These are phyloP conservation scores for Torymus aiolomorphi DNA, from an alignment of 2,888 invertebrate genomes.

Conservation along the genomic window DNA sequence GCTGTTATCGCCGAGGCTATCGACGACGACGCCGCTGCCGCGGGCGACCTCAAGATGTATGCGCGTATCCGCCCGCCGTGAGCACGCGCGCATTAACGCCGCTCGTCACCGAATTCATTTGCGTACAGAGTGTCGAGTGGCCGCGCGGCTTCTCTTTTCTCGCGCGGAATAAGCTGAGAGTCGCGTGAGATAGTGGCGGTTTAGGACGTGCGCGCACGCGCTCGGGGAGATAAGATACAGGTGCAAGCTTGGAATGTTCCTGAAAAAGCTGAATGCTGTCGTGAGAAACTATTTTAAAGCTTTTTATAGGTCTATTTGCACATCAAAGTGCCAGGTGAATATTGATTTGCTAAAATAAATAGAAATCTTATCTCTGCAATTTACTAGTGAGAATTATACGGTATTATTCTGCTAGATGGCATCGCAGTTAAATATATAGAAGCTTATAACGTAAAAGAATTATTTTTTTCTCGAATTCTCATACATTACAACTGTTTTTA, in stretches of 20 bases:
- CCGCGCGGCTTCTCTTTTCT: not conserved
- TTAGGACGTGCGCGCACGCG: too few relatives aligned
- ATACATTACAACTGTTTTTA: too few relatives aligned
- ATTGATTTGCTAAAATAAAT: not conserved
- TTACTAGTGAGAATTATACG: not conserved
- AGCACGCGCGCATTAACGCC: not conserved
- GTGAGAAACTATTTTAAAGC: not conserved
- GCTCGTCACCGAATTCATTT: slow-evolving; percentile 21
- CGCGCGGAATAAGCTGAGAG: too few relatives aligned
- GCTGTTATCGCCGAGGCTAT: slow-evolving; percentile 37
- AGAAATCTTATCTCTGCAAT: not conserved
- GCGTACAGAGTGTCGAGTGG: slow-evolving; percentile 28
- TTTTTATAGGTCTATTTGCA: not conserved
- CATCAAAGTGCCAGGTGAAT: not conserved
- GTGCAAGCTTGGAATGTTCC: not conserved
- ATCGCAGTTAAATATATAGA: not conserved
- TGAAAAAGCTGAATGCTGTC: not conserved
- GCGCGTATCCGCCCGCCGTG: not conserved
- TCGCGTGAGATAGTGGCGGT: too few relatives aligned
- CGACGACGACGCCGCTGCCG: not conserved
- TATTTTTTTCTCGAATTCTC: too few relatives aligned
- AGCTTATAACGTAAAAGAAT: not conserved
- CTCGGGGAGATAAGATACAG: too few relatives aligned
- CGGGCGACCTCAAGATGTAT: not conserved
- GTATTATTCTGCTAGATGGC: not conserved